Conservation (phyloP, 1,140 invertebrate species). For the Lasioglossum baleicum region DNA sequence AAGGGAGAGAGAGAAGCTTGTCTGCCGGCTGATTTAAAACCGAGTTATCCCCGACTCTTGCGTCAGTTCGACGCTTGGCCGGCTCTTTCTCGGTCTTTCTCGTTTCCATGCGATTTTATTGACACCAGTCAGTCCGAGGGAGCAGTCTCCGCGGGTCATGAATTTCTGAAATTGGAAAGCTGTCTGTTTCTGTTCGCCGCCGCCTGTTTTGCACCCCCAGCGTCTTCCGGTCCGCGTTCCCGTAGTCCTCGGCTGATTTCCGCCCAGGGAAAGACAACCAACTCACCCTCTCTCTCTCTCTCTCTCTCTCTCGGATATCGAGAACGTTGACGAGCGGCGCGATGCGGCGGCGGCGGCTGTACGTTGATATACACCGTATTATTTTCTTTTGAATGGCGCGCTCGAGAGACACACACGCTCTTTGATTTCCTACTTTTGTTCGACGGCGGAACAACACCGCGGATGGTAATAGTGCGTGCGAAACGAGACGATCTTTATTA, state of each 20-base stretch:
- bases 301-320: conserved; percentile 7
- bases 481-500: too few species aligned
- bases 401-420: not conserved
- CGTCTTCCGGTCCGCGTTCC: not conserved
- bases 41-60: conserved; percentile 20
- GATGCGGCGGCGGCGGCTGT: too few species aligned
- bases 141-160: conserved; percentile 38
- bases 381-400: not conserved
- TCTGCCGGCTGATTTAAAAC: conserved; percentile 33
- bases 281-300: not conserved
- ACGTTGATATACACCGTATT: not conserved
- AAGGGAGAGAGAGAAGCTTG: not conserved
- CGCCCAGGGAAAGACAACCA: conserved; percentile 3
- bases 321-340: conserved; percentile 15
- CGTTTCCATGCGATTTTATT: conserved; percentile 78
- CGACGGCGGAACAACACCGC: too few species aligned
- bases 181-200: conserved; percentile 44
- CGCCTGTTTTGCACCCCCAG: conserved; percentile 19
- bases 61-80: conserved; percentile 1
- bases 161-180: conserved; percentile 61
- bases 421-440: not conserved
- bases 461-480: too few species aligned
- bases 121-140: conserved; percentile 80
- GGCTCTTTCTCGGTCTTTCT: not conserved
- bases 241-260: not conserved